Conservation (phyloP, 2,113 vertebrate species). For the Melospiza georgiana region DNA sequence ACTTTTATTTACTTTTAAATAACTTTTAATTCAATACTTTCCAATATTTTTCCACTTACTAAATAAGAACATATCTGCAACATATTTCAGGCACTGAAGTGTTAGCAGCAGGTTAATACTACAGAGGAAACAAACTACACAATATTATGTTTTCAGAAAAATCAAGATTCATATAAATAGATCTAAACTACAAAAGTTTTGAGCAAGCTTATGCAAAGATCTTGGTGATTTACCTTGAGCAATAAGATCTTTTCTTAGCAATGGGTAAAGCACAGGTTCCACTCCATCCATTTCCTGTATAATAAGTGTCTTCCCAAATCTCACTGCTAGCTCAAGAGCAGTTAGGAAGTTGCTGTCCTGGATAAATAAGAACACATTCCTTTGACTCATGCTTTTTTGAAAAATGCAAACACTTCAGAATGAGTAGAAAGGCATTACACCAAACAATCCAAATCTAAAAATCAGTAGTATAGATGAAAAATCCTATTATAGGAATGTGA, state of each 20-base stretch:
- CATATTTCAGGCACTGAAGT: not conserved
- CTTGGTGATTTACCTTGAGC: slow-evolving; percentile 84
- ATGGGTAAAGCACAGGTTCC: slow-evolving; percentile 92
- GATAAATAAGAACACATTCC: slow-evolving; percentile 3
- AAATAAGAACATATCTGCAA: not conserved
- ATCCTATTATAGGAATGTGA: not conserved
- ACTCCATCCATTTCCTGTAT: slow-evolving; percentile 96
- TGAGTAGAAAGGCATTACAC: not conserved
- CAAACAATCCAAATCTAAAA: not conserved
- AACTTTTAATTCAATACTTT: not conserved
- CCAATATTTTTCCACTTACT: not conserved
- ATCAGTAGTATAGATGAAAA: not conserved
- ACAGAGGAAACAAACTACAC: not conserved
- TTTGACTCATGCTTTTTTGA: not conserved
- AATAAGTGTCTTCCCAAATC: slow-evolving; percentile 97
- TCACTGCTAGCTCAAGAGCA: slow-evolving; percentile 89
- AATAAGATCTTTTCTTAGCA: slow-evolving; percentile 90
- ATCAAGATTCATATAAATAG: not conserved
- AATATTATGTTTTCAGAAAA: not conserved
- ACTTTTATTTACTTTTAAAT: not conserved
- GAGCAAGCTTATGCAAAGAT: not conserved
- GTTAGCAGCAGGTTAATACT: not conserved
- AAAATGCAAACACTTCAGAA: not conserved
- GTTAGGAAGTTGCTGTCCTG: slow-evolving; percentile 94
- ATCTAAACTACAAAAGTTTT: not conserved